Evolutionary conservation across 2,797 vertebrate genomes (phyloP).

Genomic region (Neoniphon sammara): DNA sequence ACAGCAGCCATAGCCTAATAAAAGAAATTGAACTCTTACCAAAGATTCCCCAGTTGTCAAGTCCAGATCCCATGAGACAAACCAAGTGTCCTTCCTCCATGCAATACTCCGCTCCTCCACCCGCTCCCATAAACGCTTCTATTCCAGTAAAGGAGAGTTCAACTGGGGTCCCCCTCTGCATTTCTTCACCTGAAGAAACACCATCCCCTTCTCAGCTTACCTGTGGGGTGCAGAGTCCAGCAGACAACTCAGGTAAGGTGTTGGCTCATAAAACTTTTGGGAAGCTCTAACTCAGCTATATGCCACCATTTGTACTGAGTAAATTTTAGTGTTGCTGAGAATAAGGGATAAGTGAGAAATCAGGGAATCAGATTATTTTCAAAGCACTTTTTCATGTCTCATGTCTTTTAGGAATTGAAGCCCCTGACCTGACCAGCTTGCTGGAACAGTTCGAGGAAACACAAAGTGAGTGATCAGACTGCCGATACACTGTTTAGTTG

Average conservation of each 20-base stretch:
- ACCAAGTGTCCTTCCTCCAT: not conserved
- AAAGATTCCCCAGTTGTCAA: constrained; percentile 18
- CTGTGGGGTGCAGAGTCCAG: not conserved
- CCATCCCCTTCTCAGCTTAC: not conserved
- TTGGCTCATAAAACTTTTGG: too few relatives aligned
- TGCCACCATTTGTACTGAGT: too few relatives aligned
- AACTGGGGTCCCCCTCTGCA: not conserved
- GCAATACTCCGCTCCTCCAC: not conserved
- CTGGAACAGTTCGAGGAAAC: constrained; percentile 96
- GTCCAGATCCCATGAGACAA: not conserved
- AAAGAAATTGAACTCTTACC: constrained; percentile 29
- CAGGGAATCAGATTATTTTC: not conserved
- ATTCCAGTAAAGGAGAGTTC: not conserved
- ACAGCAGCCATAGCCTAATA: not conserved
- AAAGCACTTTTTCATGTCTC: not conserved
- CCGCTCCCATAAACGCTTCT: not conserved
- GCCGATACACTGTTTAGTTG: not conserved
- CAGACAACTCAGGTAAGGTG: constrained; percentile 62
- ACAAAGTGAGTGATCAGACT: constrained; percentile 84
- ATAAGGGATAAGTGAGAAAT: not conserved
- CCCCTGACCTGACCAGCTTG: constrained; percentile 92
- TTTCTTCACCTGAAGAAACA: not conserved
- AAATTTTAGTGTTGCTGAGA: too few relatives aligned
- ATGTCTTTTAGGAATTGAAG: constrained; percentile 90
- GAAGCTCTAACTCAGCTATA: not conserved